Conservation (phyloP, 2,797 vertebrate genomes). For the Catostomus latipinnis region DNA sequence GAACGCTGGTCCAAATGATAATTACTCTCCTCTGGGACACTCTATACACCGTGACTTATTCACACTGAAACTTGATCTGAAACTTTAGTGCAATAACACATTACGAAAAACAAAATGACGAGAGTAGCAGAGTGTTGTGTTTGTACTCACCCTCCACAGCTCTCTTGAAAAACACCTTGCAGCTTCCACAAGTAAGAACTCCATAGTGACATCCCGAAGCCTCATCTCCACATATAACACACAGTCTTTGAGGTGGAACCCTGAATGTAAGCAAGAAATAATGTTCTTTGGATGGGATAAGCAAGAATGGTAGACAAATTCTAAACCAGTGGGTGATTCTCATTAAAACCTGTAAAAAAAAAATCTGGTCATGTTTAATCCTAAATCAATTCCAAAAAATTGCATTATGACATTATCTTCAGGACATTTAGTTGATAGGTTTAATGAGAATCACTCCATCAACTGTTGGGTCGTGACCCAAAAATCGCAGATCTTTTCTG, state of each 20-base stretch:
- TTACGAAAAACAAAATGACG: not conserved
- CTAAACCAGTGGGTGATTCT: not conserved
- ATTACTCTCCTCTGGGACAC: constrained; percentile 62
- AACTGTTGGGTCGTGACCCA: too few species aligned
- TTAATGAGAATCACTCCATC: too few species aligned
- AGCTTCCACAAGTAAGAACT: constrained; percentile 73
- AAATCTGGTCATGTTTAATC: too few species aligned
- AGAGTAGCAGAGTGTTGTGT: not conserved
- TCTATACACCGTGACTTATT: constrained; percentile 58
- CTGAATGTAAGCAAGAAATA: constrained; percentile 57
- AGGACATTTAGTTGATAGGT: too few species aligned
- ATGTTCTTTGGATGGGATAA: not conserved
- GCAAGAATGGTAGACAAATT: not conserved
- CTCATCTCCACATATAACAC: constrained; percentile 95
- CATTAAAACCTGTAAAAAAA: too few species aligned
- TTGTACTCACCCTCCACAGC: constrained; percentile 91
- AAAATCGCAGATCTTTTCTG: too few species aligned
- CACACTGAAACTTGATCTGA: not conserved
- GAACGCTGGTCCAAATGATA: constrained; percentile 72
- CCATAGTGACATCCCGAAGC: constrained; percentile 98
- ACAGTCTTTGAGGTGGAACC: constrained; percentile 87
- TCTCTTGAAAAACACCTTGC: constrained; percentile 98
- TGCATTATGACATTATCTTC: too few species aligned
- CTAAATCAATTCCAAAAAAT: too few species aligned
- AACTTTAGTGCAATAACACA: not conserved